Evolutionary conservation across 2,797 vertebrate genomes (phyloP), one percentile per base, ranked within the genome.

Genomic region (Prunella strophiata): DNA sequence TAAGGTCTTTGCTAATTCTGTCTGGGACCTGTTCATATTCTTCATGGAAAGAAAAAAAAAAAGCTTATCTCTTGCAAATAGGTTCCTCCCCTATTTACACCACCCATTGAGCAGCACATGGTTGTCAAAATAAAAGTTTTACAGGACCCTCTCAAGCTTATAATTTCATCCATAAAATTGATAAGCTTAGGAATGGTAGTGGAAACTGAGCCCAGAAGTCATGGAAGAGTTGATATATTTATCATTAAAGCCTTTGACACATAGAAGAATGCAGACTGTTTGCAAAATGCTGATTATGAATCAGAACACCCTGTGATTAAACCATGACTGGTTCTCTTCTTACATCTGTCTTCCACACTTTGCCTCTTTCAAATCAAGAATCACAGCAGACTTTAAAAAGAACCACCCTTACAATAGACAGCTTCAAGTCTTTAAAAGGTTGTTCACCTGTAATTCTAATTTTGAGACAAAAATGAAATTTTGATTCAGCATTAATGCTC

Each of bases 391-490:
- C 42, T 61, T 82, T 58, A 48, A 45, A 55, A 30, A 57, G 34
- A 91, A 40, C 38, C 47, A 52, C 65, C 15, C 45, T 68, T 79
- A 74, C 8, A n/a, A 65, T 9, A 71, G 50, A 79, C 10, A 80
- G 14, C 29, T 80, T 83, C n/a, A 43, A 51, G 8, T 22, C 65
- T 59, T 83, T 67, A 61, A 21, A 72, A 72, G 51, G 77, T 23
- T 67, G 11, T 61, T 87, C n/a, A 73, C 40, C 52, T 18, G 13
- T 32, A 40, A 83, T 93, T 80, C 67, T 67, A 83, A 93, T 83
- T 95, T 82, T 93, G 67, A 87, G 63, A 58, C 29, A 81, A 89
- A 91, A 84, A 77, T 77, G n/a, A 92, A 66, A 76, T 85, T 92
- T 74, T 91, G 45, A 89, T 79, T 73, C 63, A 79, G 11, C 20